A percentile compares a stretch with the other conserved stretches of the same genome.
Conservation (phyloP, 2,797 vertebrate species). For the Ambastaia sidthimunki region DNA sequence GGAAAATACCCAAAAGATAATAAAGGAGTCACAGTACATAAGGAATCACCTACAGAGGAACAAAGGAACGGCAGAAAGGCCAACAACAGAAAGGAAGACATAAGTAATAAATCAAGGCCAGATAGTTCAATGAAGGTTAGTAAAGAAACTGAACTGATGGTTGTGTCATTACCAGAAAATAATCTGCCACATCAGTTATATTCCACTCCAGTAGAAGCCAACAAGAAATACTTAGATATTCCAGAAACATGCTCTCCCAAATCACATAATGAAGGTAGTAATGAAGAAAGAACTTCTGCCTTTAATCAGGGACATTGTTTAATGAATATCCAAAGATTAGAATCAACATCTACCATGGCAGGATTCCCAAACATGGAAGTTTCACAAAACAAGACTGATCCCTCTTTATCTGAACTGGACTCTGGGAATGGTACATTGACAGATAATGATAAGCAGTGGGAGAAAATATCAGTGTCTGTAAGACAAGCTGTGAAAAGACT, state of each 20-base stretch:
- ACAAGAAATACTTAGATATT: neutral
- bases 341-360: neutral
- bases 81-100: neutral
- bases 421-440: constrained; percentile 30
- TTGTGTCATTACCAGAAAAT: constrained; percentile 61
- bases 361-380: constrained; percentile 4
- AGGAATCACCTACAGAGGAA: constrained; percentile 35
- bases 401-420: constrained; percentile 15
- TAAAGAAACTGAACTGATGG: constrained; percentile 46
- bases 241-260: neutral
- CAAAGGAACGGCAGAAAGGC: neutral
- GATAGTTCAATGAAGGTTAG: constrained; percentile 59
- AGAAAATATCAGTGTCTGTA: constrained; percentile 1
- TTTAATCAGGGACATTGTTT: neutral
- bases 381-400: neutral
- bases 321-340: constrained; percentile 6
- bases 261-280: constrained; percentile 1
- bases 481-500: constrained; percentile 56
- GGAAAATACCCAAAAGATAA: constrained; percentile 23
- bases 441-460: neutral
- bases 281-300: neutral
- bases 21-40: neutral
- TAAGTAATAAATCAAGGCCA: constrained; percentile 45
- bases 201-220: constrained; percentile 29
- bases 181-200: constrained; percentile 48